Evolutionary conservation across 2,797 vertebrate species (phyloP).

Genomic region (Podargus strigoides): DNA sequence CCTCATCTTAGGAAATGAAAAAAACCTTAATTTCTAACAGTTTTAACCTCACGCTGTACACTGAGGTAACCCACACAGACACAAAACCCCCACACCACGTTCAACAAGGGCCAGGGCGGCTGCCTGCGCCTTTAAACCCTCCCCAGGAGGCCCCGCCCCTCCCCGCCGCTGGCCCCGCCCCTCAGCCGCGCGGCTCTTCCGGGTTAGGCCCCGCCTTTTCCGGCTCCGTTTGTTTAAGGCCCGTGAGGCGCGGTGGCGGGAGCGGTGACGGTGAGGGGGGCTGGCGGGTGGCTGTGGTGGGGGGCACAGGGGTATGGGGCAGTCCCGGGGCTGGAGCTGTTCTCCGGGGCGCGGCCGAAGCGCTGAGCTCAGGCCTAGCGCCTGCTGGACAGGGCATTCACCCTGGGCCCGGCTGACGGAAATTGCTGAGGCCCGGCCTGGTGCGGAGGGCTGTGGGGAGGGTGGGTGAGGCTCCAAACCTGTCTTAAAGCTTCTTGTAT

Average conservation of each 20-base stretch:
- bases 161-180: background rate
- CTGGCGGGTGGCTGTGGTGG: accelerated
- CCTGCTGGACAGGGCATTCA: accelerated
- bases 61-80: too few species aligned
- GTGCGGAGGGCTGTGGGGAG: background rate
- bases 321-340: accelerated
- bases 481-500: accelerated
- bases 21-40: accelerated
- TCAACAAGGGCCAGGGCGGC: too few species aligned
- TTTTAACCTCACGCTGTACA: too few species aligned
- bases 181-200: slow-evolving; percentile 3
- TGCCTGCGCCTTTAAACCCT: too few species aligned
- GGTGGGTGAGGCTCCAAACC: accelerated
- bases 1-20: accelerated
- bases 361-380: accelerated
- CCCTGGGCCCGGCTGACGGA: accelerated
- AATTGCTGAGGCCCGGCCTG: background rate
- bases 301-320: accelerated
- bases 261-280: background rate
- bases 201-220: background rate
- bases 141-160: too few species aligned
- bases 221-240: background rate
- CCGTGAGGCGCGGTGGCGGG: background rate
- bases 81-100: too few species aligned
- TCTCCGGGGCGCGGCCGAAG: accelerated